Base-by-base conservation (phyloP, 2,797 vertebrate genomes). In the Acanthurus tractus region DNA sequence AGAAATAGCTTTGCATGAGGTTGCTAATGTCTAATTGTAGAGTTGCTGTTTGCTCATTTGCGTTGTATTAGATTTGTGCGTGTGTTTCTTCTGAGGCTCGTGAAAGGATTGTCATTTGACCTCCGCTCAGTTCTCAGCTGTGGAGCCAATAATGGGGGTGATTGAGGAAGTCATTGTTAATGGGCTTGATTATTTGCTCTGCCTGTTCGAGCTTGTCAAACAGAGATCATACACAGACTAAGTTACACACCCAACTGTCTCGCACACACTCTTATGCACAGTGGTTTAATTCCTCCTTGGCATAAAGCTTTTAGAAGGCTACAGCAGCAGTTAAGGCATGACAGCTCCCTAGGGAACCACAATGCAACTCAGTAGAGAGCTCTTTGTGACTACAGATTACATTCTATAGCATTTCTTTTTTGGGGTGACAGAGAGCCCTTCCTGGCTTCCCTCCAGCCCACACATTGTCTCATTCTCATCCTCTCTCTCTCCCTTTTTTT, bases 331-430 rank as follows among this genome's bases (percentile, higher is more conserved):
- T 70, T 82, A 82, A 75, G 69, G 75, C 64, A 45, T 86, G 85
- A 88, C 80, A 83, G 79, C 70, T 86, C 85, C 76, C 67, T 1
- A 25, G 61, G 78, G 83, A 84, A 50, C 73, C 38, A 78, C 56
- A 58, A 54, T 83, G 63, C 78, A 71, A 66, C 81, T 72, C 79
- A 81, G 85, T 79, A 76, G 76, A 84, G 77, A 81, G 65, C 76
- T 85, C 82, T 69, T 61, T 73, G 76, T 84, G 88, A 89, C 89
- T 79, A 80, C 87, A 82, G 86, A 92, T 91, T 87, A 89, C 86
- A 76, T 82, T 76, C 52, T 72, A 86, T 88, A 88, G 82, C 83
- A 85, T 88, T 86, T 79, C 77, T 75, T 79, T 63, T 67, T 59
- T 7, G 0, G 38, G 29, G 49, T 85, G 84, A 90, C 90, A 90